Evolutionary conservation across 2,797 vertebrate genomes (phyloP).

Genomic region (Falco biarmicus): DNA sequence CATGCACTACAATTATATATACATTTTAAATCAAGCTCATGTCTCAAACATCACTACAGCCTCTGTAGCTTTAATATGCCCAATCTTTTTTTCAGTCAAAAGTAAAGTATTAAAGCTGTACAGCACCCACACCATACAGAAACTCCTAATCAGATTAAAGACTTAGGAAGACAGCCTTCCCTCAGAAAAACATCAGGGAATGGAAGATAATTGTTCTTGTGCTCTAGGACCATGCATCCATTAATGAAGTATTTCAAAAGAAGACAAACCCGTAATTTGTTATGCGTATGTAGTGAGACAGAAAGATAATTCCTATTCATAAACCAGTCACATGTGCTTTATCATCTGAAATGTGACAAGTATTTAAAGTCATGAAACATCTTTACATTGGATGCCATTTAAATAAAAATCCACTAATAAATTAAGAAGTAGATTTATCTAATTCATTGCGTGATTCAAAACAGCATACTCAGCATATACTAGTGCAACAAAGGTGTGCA

Average conservation of each 20-base stretch:
- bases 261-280: neutral
- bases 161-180: slow-evolving; percentile 11
- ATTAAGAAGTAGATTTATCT: neutral
- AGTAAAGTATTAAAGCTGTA: slow-evolving; percentile 1
- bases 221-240: neutral
- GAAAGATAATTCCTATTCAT: neutral
- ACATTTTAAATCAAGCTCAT: neutral
- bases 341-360: neutral
- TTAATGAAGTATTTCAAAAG: neutral
- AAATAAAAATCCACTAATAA: neutral
- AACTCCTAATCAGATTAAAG: slow-evolving; percentile 49
- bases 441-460: neutral
- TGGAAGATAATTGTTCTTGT: neutral
- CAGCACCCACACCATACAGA: neutral
- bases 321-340: neutral
- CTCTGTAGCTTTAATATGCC: neutral
- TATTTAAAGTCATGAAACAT: neutral
- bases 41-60: neutral
- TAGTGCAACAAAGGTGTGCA: neutral
- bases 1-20: too few relatives aligned
- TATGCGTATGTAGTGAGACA: neutral
- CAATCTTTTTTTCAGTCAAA: neutral
- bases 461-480: neutral
- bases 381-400: neutral
- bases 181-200: slow-evolving; percentile 4